Evolutionary conservation across 2,888 invertebrate species (phyloP), one percentile per base, ranked within the genome.

Genomic region (Drosophila meridiana): DNA sequence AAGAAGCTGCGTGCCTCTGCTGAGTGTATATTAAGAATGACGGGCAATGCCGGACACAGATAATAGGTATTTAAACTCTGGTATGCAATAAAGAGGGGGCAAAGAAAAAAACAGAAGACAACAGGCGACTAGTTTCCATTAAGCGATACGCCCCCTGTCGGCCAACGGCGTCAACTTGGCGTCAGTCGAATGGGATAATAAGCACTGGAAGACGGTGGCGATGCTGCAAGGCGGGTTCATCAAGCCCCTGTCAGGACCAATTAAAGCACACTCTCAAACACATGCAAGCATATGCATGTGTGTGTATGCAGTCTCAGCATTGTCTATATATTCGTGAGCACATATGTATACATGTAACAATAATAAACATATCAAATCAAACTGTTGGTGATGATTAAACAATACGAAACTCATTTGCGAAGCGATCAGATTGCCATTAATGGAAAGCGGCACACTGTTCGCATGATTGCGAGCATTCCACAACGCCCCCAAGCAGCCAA

Each of bases 91-190:
- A 80, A 71, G 73, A 61, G 57, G 11, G 32, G 30, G 3, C 14
- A 14, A 48, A 14, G 4, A 4, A 70, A 73, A 38, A 8, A 9
- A 45, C n/a, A 42, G 57, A 69, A 52, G 52, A 52, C 74, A 72
- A 67, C 82, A 73, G 85, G 85, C 83, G 78, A 83, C 83, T 82
- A 71, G 83, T 83, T 83, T 71, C 74, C 82, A 84, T 83, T 86
- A 84, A 82, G 82, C 69, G 82, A 13, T 70, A 84, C 87, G 83
- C 85, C 87, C 70, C 79, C 69, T 68, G 80, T 43, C 70, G 82
- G 74, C 72, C 58, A 48, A 30, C 78, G 83, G 83, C 86, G 86
- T 85, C 86, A 86, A 73, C 78, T 82, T 87, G 86, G 86, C 86
- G 86, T 83, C 86, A 75, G 74, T 75, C 70, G 69, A 78, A 73